Percentiles rank a stretch among this genome's conserved stretches.
phyloP scores from a whole-genome alignment of 2,888 invertebrate genomes.

The Polietes domitor region DNA sequence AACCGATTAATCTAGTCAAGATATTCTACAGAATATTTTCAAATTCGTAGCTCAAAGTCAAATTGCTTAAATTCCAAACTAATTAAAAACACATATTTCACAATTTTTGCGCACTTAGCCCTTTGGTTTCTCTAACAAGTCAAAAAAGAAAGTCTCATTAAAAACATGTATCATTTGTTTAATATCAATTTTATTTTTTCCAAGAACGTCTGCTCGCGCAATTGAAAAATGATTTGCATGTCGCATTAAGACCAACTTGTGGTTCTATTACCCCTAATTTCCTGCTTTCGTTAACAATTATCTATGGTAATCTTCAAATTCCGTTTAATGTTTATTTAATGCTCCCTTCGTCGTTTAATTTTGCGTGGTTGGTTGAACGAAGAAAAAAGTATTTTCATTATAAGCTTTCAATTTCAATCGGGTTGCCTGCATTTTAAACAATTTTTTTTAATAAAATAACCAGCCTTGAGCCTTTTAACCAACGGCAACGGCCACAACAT shows the following conservation, averaged over 20 bases:
- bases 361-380: not conserved
- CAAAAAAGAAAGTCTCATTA: too few relatives aligned
- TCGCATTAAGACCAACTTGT: not conserved
- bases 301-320: not conserved
- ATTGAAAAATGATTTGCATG: slow-evolving; percentile 16
- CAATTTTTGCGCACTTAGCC: too few relatives aligned
- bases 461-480: slow-evolving; percentile 24
- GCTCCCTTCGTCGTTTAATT: not conserved
- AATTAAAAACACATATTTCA: too few relatives aligned
- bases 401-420: slow-evolving; percentile 16
- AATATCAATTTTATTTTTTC: not conserved
- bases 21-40: too few relatives aligned
- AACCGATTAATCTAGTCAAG: too few relatives aligned
- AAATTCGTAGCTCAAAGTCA: too few relatives aligned
- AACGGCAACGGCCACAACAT: not conserved
- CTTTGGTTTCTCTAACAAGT: too few relatives aligned
- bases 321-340: slow-evolving; percentile 23
- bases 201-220: not conserved
- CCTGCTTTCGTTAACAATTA: not conserved
- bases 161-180: not conserved
- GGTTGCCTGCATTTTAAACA: not conserved
- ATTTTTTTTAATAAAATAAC: slow-evolving; percentile 4
- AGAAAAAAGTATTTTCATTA: not conserved
- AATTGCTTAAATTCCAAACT: too few relatives aligned
- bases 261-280: slow-evolving; percentile 8